Evolutionary conservation across 1,140 invertebrate species (phyloP), one percentile per base, ranked within the genome.

Genomic region (Palaemon carinicauda): DNA sequence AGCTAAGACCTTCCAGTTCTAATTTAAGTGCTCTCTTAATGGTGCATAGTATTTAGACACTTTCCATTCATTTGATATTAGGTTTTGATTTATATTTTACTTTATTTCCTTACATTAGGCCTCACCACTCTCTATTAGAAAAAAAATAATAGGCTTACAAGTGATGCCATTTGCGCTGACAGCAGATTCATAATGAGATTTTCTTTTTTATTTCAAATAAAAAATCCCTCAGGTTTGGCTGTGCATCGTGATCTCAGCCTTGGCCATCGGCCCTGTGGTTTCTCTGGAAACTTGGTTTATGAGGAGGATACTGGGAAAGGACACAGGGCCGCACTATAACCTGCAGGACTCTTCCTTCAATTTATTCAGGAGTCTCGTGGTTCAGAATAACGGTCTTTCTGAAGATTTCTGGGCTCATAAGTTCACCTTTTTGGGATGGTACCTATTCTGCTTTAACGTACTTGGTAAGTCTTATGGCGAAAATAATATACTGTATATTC

Each of bases 391-490:
- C 27, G 24, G 51, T 52, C 51, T 78, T 17, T 0, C 7, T 3
- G 29, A 41, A 19, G 29, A 19, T 12, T 29, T 24, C 51, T 51
- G 33, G 75, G 33, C 52, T 14, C 51, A 52, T 4, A 50, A 53
- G 17, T 24, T 78, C 9, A 78, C 53, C 3, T 78, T 78, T 50
- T 51, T 78, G 24, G 15, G 75, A 41, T 78, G 75, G 75, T 78
- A 78, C 31, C 75, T 78, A 5, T 78, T 78, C 51, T 78, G 41
- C 50, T 78, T 78, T 24, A 52, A 78, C 51, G 52, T 78, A n/a
- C 27, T 52, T 12, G 75, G 75, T 78, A 52, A 78, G 75, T 19
- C n/a, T n/a, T n/a, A n/a, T n/a, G n/a, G n/a, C n/a, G n/a, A n/a
- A n/a, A n/a, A n/a, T n/a, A n/a, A n/a, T n/a, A n/a, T n/a, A n/a